Evolutionary conservation across 2,888 invertebrate genomes (phyloP).

Genomic region (Isoperla grammatica): DNA sequence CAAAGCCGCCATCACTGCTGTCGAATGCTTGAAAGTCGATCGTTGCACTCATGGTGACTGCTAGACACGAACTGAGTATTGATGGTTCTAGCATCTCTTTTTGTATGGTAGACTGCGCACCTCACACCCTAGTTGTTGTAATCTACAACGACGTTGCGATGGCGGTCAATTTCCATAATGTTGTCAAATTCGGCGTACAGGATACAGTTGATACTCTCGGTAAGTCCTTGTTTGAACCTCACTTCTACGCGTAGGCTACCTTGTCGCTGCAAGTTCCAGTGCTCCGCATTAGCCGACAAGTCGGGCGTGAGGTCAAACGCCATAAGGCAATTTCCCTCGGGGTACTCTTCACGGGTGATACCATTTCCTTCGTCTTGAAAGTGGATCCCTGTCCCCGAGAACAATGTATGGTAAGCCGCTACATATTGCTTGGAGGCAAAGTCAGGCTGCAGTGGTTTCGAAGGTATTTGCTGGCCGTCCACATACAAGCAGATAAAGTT

Average conservation of each 20-base stretch:
- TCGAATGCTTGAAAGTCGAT: not conserved
- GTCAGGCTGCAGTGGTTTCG: not conserved
- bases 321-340: not conserved
- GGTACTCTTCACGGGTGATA: not conserved
- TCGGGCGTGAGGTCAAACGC: not conserved
- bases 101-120: too few species aligned
- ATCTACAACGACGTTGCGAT: not conserved
- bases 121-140: not conserved
- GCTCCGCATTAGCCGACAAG: not conserved
- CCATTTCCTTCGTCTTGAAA: not conserved
- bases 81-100: not conserved
- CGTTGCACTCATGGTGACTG: not conserved
- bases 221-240: not conserved
- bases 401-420: slow-evolving; percentile 22
- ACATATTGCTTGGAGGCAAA: not conserved
- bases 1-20: not conserved
- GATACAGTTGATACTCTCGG: not conserved
- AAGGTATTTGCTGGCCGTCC: not conserved
- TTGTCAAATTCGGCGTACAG: not conserved
- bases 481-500: not conserved
- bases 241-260: not conserved
- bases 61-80: not conserved
- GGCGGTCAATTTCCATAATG: not conserved
- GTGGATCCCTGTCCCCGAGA: slow-evolving; percentile 12
- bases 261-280: not conserved